Evolutionary conservation across 2,113 vertebrate species (phyloP).

Genomic region (Montifringilla adamsi): DNA sequence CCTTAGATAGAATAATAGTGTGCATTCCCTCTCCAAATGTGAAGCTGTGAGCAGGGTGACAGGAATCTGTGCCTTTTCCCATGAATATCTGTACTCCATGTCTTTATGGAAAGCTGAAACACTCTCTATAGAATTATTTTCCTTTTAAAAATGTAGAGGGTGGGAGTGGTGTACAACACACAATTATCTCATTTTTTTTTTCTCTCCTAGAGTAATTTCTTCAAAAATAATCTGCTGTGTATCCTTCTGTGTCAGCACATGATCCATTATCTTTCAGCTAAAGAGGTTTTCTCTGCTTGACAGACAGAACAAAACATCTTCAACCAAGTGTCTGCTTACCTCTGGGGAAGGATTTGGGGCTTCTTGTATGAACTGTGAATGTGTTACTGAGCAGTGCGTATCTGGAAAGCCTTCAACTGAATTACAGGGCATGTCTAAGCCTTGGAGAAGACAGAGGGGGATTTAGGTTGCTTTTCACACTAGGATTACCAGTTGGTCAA

Average conservation of each 20-base stretch:
- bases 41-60: not conserved
- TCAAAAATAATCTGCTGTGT: not conserved
- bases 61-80: not conserved
- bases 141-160: not conserved
- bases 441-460: not conserved
- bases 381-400: not conserved
- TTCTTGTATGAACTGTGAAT: not conserved
- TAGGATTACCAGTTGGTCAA: not conserved
- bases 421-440: not conserved
- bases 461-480: not conserved
- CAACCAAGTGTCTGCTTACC: not conserved
- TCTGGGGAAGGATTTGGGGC: not conserved
- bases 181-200: not conserved
- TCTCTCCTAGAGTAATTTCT: not conserved
- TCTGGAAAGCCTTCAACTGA: not conserved
- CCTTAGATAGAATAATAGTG: not conserved
- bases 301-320: constrained; percentile 11
- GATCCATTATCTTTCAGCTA: not conserved
- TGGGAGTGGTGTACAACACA: not conserved
- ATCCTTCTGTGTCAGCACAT: not conserved
- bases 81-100: not conserved
- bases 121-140: not conserved
- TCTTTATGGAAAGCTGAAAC: not conserved
- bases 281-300: not conserved
- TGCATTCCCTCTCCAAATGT: not conserved